Conservation (phyloP, 2,113 vertebrate species). For the Seriola quinqueradiata region DNA sequence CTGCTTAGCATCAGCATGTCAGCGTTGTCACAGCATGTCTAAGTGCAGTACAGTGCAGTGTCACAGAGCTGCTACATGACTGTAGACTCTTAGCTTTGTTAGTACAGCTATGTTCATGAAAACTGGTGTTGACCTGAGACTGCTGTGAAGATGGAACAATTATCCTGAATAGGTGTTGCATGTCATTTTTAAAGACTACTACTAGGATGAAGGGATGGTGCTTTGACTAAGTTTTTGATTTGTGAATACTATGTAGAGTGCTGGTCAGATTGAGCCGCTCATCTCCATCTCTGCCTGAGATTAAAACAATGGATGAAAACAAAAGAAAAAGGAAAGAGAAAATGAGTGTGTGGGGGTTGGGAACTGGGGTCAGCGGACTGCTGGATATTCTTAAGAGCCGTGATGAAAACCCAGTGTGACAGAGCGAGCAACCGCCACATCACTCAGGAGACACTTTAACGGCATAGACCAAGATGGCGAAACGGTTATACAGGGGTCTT, state of each 20-base stretch:
- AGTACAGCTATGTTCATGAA: not conserved
- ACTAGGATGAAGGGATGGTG: not conserved
- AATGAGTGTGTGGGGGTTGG: not conserved
- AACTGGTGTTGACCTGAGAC: slow-evolving; percentile 20
- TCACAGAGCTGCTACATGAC: not conserved
- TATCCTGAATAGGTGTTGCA: not conserved
- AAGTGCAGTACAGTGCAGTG: too few species aligned
- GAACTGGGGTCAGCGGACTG: slow-evolving; percentile 42
- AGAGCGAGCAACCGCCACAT: slow-evolving; percentile 67
- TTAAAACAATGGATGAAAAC: slow-evolving; percentile 55
- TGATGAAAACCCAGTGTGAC: slow-evolving; percentile 71
- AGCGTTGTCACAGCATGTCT: not conserved
- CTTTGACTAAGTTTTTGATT: slow-evolving; percentile 17
- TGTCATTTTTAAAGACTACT: not conserved
- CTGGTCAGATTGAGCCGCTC: slow-evolving; percentile 10
- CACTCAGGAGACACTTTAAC: slow-evolving; percentile 76
- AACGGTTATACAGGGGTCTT: slow-evolving; percentile 56
- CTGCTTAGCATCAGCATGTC: not conserved
- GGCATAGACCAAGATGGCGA: slow-evolving; percentile 56
- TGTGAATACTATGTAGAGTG: too few species aligned
- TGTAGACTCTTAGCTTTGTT: not conserved
- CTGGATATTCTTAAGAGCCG: slow-evolving; percentile 75
- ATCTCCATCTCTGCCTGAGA: slow-evolving; percentile 28
- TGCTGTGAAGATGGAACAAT: slow-evolving; percentile 1
- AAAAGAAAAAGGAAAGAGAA: slow-evolving; percentile 17